Conservation (phyloP, 1,140 invertebrate species). For the Drosophila santomea region DNA sequence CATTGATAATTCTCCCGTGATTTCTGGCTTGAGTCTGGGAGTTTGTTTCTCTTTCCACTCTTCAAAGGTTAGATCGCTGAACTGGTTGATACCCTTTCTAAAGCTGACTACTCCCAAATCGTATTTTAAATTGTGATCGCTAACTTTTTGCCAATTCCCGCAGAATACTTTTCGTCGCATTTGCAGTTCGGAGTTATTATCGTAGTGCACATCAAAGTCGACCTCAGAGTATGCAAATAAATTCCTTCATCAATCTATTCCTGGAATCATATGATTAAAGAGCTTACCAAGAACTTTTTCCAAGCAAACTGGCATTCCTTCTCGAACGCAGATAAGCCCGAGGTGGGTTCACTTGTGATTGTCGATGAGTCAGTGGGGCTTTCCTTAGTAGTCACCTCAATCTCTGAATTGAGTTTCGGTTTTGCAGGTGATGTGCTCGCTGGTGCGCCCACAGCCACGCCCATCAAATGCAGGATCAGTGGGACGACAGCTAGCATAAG, state of each 20-base stretch:
- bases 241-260: background rate
- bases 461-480: slow-evolving; percentile 7
- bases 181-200: background rate
- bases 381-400: background rate
- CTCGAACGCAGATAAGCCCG: background rate
- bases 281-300: slow-evolving; percentile 30
- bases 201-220: slow-evolving; percentile 6
- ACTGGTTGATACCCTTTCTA: slow-evolving; percentile 45
- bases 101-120: slow-evolving; percentile 19
- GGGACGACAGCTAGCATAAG: background rate
- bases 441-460: slow-evolving; percentile 5
- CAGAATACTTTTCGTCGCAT: background rate
- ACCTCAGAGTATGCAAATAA: background rate
- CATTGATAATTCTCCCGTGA: background rate
- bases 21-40: background rate
- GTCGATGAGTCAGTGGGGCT: no score
- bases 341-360: background rate
- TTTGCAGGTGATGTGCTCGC: background rate
- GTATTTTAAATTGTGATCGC: slow-evolving; percentile 26
- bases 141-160: slow-evolving; percentile 28
- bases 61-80: slow-evolving; percentile 33
- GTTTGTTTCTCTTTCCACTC: slow-evolving; percentile 21
- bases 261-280: background rate
- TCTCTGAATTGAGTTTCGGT: background rate
- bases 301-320: slow-evolving; percentile 5